These are phyloP conservation scores for Meiosimyza platycephala DNA, from an alignment of 2,888 invertebrate genomes.

Conservation along the genomic window DNA sequence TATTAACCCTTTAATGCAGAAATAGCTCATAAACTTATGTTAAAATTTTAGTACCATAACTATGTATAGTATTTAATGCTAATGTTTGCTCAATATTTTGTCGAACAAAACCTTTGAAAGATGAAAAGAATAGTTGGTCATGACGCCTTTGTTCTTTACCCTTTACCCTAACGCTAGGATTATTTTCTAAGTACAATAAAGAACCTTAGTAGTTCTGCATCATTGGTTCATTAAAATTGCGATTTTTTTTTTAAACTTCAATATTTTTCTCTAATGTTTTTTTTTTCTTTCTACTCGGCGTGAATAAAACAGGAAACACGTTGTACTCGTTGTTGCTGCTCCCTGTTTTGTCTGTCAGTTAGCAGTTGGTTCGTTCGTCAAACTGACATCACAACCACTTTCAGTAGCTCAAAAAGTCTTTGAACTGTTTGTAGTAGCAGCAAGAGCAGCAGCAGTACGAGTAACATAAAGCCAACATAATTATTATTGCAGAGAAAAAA, in stretches of 20 bases:
- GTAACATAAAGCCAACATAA: no score
- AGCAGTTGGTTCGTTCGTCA: constrained; percentile 4
- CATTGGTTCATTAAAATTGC: constrained; percentile 41
- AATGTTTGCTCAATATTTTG: neutral
- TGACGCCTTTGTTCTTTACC: no score
- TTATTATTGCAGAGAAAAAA: constrained; percentile 23
- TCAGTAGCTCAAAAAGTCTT: constrained; percentile 2
- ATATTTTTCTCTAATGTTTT: constrained; percentile 12
- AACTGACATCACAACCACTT: neutral
- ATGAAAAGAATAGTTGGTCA: no score
- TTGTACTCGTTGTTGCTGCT: neutral
- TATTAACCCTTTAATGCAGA: neutral
- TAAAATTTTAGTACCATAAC: no score
- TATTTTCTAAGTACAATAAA: no score
- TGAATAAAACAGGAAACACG: constrained; percentile 38
- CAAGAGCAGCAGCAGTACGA: neutral
- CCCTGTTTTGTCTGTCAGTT: neutral
- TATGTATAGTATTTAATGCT: no score
- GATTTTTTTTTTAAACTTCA: neutral
- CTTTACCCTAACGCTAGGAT: no score
- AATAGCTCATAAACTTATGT: no score
- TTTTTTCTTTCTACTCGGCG: constrained; percentile 14
- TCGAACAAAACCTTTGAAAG: no score
- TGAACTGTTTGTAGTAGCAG: neutral
- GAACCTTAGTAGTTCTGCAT: constrained; percentile 37